Evolutionary conservation across 2,113 vertebrate genomes (phyloP).

Genomic region (Lophius piscatorius): DNA sequence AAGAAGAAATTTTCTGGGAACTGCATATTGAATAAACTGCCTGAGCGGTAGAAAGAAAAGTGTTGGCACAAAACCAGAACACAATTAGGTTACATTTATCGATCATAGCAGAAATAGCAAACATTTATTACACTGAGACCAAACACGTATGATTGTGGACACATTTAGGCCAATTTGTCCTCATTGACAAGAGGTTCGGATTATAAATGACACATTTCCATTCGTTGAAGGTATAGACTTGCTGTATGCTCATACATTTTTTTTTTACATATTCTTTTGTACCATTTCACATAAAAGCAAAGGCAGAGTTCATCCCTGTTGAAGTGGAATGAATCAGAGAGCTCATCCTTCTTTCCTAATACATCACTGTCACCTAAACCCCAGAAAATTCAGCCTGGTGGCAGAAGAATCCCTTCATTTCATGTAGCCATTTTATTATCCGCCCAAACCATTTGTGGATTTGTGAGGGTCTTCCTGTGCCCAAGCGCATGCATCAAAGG

Average conservation of each 20-base stretch:
- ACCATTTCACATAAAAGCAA: neutral
- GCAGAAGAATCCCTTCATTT: slow-evolving; percentile 65
- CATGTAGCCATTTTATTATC: slow-evolving; percentile 46
- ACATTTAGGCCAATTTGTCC: too few species aligned
- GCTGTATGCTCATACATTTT: too few species aligned
- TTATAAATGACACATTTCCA: too few species aligned
- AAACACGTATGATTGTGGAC: too few species aligned
- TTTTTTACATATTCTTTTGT: too few species aligned
- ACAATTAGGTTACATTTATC: slow-evolving; percentile 16
- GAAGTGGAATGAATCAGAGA: slow-evolving; percentile 7
- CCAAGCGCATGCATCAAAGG: slow-evolving; percentile 76
- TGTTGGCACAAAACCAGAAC: slow-evolving; percentile 20
- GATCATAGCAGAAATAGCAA: slow-evolving; percentile 21
- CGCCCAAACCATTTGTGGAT: slow-evolving; percentile 40
- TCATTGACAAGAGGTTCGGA: too few species aligned
- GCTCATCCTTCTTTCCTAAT: neutral
- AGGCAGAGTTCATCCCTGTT: slow-evolving; percentile 5
- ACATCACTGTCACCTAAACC: slow-evolving; percentile 50
- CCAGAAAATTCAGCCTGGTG: slow-evolving; percentile 17
- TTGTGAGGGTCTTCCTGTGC: slow-evolving; percentile 28
- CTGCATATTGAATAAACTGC: slow-evolving; percentile 19
- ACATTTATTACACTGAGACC: too few species aligned
- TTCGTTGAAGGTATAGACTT: too few species aligned
- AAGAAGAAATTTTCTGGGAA: slow-evolving; percentile 22
- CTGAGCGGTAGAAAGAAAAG: slow-evolving; percentile 4